These are phyloP conservation scores for Actinia equina DNA, from an alignment of 64 coral and sea anemone genomes.

Conservation along the genomic window DNA sequence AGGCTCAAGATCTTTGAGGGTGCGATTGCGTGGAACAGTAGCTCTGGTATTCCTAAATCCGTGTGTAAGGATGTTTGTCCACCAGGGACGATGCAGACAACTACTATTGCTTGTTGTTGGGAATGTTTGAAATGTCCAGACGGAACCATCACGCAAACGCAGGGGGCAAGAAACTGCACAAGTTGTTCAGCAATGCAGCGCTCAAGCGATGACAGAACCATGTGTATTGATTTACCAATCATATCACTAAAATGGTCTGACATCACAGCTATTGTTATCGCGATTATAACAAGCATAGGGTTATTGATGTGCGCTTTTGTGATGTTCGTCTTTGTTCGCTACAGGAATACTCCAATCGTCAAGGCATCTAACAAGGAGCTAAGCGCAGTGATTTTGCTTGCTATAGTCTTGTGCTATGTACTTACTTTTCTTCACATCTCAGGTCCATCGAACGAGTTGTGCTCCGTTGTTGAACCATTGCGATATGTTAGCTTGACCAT, in stretches of 20 bases:
- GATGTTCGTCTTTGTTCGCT: conserved; percentile 1
- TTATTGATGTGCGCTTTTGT: conserved; percentile 20
- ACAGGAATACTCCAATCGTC: conserved; percentile 29
- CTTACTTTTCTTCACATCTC: conserved; percentile 33
- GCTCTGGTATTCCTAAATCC: conserved; percentile 42
- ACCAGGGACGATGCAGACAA: conserved; percentile 53
- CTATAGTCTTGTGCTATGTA: conserved; percentile 31
- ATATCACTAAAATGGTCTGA: conserved; percentile 46
- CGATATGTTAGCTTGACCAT: conserved; percentile 41
- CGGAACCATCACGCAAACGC: conserved; percentile 7
- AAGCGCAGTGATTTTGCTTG: not conserved
- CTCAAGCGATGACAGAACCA: conserved; percentile 33
- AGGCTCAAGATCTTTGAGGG: conserved; percentile 19
- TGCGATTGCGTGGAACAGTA: conserved; percentile 35
- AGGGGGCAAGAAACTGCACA: conserved; percentile 36
- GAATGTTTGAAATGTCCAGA: conserved; percentile 63
- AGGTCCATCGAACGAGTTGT: conserved; percentile 17
- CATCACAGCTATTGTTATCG: conserved; percentile 24
- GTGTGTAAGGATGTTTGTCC: conserved; percentile 55
- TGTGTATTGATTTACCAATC: conserved; percentile 27
- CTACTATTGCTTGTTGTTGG: conserved; percentile 62
- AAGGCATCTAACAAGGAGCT: conserved; percentile 57
- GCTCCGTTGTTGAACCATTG: conserved; percentile 36
- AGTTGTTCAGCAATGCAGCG: conserved; percentile 39
- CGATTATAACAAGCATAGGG: conserved; percentile 13